Evolutionary conservation across 1,140 invertebrate genomes (phyloP).

Genomic region (Orius laevigatus): DNA sequence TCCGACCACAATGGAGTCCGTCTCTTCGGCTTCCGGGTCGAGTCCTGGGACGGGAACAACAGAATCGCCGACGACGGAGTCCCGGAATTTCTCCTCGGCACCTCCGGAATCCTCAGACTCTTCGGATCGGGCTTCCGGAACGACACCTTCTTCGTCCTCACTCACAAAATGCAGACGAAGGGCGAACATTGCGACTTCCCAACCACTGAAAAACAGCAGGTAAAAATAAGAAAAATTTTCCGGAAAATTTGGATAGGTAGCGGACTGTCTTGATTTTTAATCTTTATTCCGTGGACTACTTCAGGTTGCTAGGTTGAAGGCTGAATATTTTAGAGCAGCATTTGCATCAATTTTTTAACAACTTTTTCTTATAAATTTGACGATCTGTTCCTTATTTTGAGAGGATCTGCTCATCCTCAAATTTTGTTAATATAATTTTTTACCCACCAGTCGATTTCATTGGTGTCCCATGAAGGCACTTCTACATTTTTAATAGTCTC

Average conservation of each 20-base stretch:
- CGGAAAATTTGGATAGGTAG: background rate
- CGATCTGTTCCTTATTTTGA: background rate
- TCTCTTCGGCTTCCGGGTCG: no score
- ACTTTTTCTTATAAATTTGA: background rate
- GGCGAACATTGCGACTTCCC: constrained; percentile 33
- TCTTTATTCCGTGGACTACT: background rate
- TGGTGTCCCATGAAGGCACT: no score
- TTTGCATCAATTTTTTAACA: background rate
- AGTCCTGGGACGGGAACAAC: no score
- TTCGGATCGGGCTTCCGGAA: constrained; percentile 52
- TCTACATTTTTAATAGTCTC: no score
- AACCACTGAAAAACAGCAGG: constrained; percentile 25
- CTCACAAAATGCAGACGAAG: constrained; percentile 32
- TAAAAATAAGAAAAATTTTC: constrained; percentile 19
- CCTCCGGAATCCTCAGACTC: background rate
- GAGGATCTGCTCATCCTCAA: no score
- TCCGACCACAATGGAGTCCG: no score
- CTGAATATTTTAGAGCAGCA: background rate
- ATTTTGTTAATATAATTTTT: no score
- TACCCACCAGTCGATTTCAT: no score
- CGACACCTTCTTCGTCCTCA: constrained; percentile 53
- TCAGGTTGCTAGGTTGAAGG: background rate
- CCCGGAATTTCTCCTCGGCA: no score
- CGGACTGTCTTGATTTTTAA: no score
- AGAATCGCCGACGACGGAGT: no score